Evolutionary conservation across 2,888 invertebrate species (phyloP).

Genomic region (Poecilus cupreus): DNA sequence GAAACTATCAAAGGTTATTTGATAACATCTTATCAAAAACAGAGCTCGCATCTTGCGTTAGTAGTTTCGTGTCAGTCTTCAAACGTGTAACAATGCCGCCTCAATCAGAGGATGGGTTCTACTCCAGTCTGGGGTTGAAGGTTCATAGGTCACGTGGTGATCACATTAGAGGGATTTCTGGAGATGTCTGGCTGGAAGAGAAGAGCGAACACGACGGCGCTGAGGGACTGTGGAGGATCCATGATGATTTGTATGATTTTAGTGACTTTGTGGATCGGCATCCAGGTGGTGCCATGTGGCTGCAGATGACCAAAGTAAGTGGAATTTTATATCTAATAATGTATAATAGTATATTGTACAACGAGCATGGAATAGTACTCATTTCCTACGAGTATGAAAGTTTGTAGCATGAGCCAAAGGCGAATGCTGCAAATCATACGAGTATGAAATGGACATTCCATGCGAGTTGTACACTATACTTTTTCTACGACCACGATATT

Average conservation of each 20-base stretch:
- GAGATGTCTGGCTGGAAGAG: constrained; percentile 76
- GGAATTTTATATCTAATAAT: neutral
- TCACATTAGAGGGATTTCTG: constrained; percentile 48
- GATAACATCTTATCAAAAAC: constrained; percentile 2
- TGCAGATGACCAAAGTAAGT: constrained; percentile 79
- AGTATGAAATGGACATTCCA: too few species aligned
- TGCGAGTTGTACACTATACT: too few species aligned
- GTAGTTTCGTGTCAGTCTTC: too few species aligned
- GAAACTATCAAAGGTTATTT: constrained; percentile 2
- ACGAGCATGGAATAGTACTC: too few species aligned
- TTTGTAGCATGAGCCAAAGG: too few species aligned
- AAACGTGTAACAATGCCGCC: constrained; percentile 34
- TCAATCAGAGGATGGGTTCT: constrained; percentile 40
- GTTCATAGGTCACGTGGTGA: constrained; percentile 52
- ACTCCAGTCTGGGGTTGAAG: constrained; percentile 56
- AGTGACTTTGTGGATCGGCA: constrained; percentile 84
- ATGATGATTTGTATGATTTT: constrained; percentile 87
- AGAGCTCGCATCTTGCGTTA: neutral
- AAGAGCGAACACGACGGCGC: constrained; percentile 83
- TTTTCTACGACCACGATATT: too few species aligned
- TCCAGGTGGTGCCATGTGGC: constrained; percentile 89
- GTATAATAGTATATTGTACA: too few species aligned
- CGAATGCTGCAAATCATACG: too few species aligned
- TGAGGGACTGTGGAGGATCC: constrained; percentile 84
- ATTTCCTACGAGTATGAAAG: too few species aligned